Percentiles rank a stretch among this genome's conserved stretches.
Evolutionary conservation across 1,140 invertebrate genomes (phyloP).

Genomic region (Phocides pigmalion): DNA sequence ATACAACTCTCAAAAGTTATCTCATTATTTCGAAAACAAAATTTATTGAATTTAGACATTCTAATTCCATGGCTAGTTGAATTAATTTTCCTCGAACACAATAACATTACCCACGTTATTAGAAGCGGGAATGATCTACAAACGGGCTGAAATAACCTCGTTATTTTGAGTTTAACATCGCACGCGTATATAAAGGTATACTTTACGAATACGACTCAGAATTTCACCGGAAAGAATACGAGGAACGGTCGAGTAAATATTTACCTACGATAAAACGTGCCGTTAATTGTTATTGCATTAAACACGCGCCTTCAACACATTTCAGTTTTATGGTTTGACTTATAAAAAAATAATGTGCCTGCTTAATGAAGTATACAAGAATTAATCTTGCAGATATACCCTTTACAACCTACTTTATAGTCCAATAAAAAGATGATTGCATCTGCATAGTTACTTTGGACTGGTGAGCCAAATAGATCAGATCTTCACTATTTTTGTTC

Average conservation of each 20-base stretch:
- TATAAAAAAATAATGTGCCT: slow-evolving; percentile 42
- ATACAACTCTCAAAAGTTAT: background rate
- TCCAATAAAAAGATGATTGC: slow-evolving; percentile 19
- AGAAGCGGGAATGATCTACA: slow-evolving; percentile 14
- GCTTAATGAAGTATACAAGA: slow-evolving; percentile 35
- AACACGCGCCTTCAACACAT: slow-evolving; percentile 47
- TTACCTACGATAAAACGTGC: slow-evolving; percentile 51
- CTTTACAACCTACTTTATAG: slow-evolving; percentile 23
- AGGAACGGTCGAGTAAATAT: slow-evolving; percentile 54
- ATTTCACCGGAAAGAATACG: slow-evolving; percentile 56
- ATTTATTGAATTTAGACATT: background rate
- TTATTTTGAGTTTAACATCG: slow-evolving; percentile 52
- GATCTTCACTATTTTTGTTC: too few relatives aligned
- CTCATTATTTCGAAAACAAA: background rate
- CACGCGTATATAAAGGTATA: slow-evolving; percentile 46
- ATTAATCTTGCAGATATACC: slow-evolving; percentile 27
- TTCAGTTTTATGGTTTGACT: slow-evolving; percentile 44
- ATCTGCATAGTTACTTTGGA: background rate
- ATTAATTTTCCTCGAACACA: slow-evolving; percentile 7
- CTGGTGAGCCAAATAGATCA: too few relatives aligned
- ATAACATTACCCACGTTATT: slow-evolving; percentile 10
- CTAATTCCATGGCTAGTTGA: background rate
- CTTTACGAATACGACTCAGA: slow-evolving; percentile 58
- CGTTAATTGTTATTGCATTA: slow-evolving; percentile 55
- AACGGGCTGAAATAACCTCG: slow-evolving; percentile 34